Percentiles rank a stretch among this genome's conserved stretches.
Evolutionary conservation across 1,140 invertebrate species (phyloP).

Genomic region (Habropoda laboriosa): DNA sequence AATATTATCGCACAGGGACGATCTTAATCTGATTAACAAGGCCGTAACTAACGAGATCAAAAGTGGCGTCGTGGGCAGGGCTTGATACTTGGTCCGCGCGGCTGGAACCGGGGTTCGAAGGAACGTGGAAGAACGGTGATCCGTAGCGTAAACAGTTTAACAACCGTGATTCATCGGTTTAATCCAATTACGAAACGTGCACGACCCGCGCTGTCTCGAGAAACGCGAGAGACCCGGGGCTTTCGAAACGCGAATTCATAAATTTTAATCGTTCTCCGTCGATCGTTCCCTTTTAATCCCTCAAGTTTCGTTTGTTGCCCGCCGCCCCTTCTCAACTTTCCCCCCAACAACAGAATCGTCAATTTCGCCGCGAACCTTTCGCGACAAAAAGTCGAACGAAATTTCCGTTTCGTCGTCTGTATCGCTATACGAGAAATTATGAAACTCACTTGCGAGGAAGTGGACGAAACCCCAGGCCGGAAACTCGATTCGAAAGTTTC

Average conservation of each 20-base stretch:
- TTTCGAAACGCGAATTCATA: constrained; percentile 53
- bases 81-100: background rate
- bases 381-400: background rate
- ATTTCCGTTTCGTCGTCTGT: background rate
- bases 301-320: background rate
- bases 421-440: too few relatives aligned
- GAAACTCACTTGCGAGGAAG: too few relatives aligned
- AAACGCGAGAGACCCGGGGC: constrained; percentile 14
- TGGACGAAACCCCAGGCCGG: background rate
- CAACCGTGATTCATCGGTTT: constrained; percentile 56
- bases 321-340: too few relatives aligned
- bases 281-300: constrained; percentile 15
- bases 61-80: background rate
- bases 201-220: constrained; percentile 27
- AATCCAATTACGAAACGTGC: constrained; percentile 57
- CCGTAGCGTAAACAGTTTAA: constrained; percentile 55
- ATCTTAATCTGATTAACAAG: background rate
- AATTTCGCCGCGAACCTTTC: too few relatives aligned
- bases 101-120: background rate
- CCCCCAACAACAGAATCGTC: too few relatives aligned
- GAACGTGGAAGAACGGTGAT: constrained; percentile 22
- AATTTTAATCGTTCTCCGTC: constrained; percentile 41
- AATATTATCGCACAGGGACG: background rate
- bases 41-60: background rate
- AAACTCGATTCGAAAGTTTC: background rate